Conservation (phyloP, 2,888 invertebrate species). For the Tiliacea citrago region DNA sequence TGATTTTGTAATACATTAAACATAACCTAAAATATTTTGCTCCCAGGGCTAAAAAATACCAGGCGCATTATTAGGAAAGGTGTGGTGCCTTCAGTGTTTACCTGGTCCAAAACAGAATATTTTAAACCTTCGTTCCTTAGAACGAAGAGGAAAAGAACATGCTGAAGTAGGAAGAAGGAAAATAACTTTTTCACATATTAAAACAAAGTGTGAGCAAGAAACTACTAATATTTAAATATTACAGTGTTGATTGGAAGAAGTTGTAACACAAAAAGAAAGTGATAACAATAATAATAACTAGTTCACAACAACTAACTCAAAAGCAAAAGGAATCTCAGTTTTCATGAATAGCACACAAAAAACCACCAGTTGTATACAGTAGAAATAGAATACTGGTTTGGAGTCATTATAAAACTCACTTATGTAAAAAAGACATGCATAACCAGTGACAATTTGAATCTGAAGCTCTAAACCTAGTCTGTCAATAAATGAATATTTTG, state of each 20-base stretch:
- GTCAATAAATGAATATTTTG: neutral
- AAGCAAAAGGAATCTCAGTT: neutral
- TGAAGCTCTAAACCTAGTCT: neutral
- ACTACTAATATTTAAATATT: neutral
- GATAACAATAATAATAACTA: neutral
- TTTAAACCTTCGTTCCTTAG: neutral
- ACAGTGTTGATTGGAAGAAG: neutral
- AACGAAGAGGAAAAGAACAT: neutral
- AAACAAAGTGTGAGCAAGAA: neutral
- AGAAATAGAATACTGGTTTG: neutral
- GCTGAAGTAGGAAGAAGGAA: neutral
- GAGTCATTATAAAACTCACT: neutral
- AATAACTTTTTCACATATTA: neutral
- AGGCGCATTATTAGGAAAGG: neutral
- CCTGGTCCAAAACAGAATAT: neutral
- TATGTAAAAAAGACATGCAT: neutral
- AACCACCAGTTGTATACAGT: neutral
- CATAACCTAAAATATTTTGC: neutral
- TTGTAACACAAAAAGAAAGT: neutral
- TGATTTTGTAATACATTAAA: neutral
- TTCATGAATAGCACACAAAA: neutral
- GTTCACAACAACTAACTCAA: neutral
- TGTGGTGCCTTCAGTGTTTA: neutral
- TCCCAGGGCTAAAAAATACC: neutral
- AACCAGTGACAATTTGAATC: neutral